Evolutionary conservation across 2,797 vertebrate species (phyloP).

Genomic region (Amphiprion clarkii): DNA sequence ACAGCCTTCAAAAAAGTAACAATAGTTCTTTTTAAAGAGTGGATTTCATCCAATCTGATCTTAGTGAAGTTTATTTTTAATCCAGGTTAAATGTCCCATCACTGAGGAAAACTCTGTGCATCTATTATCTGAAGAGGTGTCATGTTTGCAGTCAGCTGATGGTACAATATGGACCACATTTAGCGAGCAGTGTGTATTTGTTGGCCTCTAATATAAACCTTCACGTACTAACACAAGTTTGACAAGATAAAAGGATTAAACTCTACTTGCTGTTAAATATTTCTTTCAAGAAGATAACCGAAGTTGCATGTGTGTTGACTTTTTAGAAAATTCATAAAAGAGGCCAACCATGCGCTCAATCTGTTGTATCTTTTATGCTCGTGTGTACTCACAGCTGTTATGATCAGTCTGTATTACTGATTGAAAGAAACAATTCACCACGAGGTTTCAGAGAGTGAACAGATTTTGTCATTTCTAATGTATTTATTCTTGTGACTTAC

Average conservation of each 20-base stretch:
- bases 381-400: constrained; percentile 32
- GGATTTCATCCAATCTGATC: no score
- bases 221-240: background rate
- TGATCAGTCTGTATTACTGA: background rate
- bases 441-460: background rate
- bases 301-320: constrained; percentile 2
- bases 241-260: constrained; percentile 5
- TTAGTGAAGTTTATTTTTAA: no score
- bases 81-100: background rate
- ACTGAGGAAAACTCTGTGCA: background rate
- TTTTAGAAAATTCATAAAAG: background rate
- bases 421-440: background rate
- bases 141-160: constrained; percentile 25
- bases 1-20: background rate
- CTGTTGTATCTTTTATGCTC: constrained; percentile 23
- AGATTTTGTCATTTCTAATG: background rate
- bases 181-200: background rate
- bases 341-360: constrained; percentile 19
- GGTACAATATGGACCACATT: background rate
- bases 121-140: background rate
- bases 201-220: constrained; percentile 5
- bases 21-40: no score
- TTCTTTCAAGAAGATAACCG: background rate
- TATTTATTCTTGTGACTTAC: background rate
- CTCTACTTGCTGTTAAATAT: background rate